These are phyloP conservation scores for Phortica okadai DNA, from an alignment of 2,888 invertebrate species.

Conservation along the genomic window DNA sequence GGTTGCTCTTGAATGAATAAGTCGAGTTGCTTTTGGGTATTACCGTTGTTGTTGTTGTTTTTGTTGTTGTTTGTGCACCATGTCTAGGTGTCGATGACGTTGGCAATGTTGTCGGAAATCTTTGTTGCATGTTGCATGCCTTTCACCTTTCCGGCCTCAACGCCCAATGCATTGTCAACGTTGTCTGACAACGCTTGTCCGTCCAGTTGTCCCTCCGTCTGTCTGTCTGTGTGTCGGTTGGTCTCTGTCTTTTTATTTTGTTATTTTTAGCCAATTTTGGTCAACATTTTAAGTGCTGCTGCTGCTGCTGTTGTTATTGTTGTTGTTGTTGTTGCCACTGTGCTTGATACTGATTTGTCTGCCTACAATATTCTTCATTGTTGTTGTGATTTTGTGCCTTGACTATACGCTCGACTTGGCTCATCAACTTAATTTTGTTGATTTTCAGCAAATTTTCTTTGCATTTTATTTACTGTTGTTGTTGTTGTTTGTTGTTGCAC, in stretches of 20 bases:
- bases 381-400: conserved; percentile 35
- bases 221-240: too few species aligned
- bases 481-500: conserved; percentile 60
- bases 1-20: conserved; percentile 44
- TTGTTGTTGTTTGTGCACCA: conserved; percentile 20
- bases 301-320: conserved; percentile 48
- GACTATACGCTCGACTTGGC: conserved; percentile 32
- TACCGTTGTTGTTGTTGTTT: conserved; percentile 30
- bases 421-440: conserved; percentile 69
- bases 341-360: conserved; percentile 31
- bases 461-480: conserved; percentile 47
- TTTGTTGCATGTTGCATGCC: conserved; percentile 15
- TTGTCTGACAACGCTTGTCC: not conserved
- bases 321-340: conserved; percentile 31
- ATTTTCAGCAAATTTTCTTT: conserved; percentile 54
- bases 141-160: conserved; percentile 38
- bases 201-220: too few species aligned
- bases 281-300: conserved; percentile 66
- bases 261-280: conserved; percentile 64
- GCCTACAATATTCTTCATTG: not conserved
- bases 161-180: conserved; percentile 21
- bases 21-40: conserved; percentile 43
- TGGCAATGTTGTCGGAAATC: conserved; percentile 46
- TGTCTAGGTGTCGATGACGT: conserved; percentile 69
- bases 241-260: conserved; percentile 40